Percentiles rank a stretch among this genome's conserved stretches.
These are phyloP conservation scores for Merodon equestris DNA, from an alignment of 2,888 invertebrate species.

Conservation along the genomic window DNA sequence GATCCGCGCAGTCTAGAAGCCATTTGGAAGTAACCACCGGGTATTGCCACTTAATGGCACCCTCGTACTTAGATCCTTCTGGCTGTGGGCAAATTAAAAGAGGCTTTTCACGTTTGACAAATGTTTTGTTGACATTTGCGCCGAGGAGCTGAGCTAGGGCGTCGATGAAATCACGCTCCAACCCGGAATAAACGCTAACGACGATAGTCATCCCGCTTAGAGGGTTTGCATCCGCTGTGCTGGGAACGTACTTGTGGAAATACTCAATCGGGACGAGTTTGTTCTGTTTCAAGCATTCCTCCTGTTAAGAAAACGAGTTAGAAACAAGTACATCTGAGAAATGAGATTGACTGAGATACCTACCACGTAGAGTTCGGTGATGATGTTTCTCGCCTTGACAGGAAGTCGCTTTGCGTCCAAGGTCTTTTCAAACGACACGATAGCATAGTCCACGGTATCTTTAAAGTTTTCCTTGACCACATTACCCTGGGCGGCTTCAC, in stretches of 20 bases:
- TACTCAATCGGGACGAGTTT: slow-evolving; percentile 83
- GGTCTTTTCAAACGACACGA: slow-evolving; percentile 81
- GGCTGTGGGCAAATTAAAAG: slow-evolving; percentile 88
- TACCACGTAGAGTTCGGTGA: slow-evolving; percentile 77
- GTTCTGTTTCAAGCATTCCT: slow-evolving; percentile 80
- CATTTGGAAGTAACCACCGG: slow-evolving; percentile 89
- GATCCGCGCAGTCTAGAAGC: slow-evolving; percentile 84
- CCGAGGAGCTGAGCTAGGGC: slow-evolving; percentile 86
- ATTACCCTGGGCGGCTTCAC: slow-evolving; percentile 81
- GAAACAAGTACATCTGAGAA: no score
- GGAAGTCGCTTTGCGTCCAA: slow-evolving; percentile 72
- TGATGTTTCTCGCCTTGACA: slow-evolving; percentile 73
- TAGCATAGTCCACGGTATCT: slow-evolving; percentile 83
- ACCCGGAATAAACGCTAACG: slow-evolving; percentile 87
- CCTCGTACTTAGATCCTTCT: slow-evolving; percentile 89
- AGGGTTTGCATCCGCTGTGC: slow-evolving; percentile 79
- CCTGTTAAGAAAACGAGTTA: slow-evolving; percentile 66
- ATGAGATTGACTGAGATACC: no score
- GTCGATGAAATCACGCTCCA: slow-evolving; percentile 87
- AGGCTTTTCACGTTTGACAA: slow-evolving; percentile 86
- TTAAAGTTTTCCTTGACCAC: slow-evolving; percentile 79
- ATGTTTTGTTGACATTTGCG: slow-evolving; percentile 84
- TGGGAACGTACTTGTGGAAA: slow-evolving; percentile 85
- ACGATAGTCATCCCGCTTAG: slow-evolving; percentile 87
- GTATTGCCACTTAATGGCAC: slow-evolving; percentile 90